Base-by-base conservation (phyloP, 2,888 invertebrate species). In the Autographa gamma region DNA sequence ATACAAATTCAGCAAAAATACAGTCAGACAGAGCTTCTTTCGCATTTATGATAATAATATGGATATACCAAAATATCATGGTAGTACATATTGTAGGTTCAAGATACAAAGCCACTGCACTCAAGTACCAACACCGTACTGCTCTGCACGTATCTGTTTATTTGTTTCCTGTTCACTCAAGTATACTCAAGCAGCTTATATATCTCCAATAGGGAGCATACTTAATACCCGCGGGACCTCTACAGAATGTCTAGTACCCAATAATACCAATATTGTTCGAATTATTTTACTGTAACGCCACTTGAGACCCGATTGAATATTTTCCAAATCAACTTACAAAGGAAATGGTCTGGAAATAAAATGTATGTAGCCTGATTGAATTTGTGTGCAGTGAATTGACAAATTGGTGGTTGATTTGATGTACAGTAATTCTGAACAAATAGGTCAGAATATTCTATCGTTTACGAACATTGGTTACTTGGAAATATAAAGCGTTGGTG, bases 381-480 rank as follows among this genome's bases (percentile, higher is more conserved):
- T 85, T 72, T 78, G 83, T 84, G 84, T 81, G 82, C 79, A 80
- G 48, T 74, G 76, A 64, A 63, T 80, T 82, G 85, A 76, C 74
- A 85, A 84, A 83, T 83, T 77, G 76, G 68, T 74, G 84, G 79
- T 82, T 83, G 84, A 83, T 82, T 85, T 82, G 80, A 80, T 80
- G 81, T 82, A 75, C 80, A 77, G 79, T 82, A 79, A 81, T 74
- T 81, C 66, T 74, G 84, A 83, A 64, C 82, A 83, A 77, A 83
- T 83, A 83, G 84, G 84, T 81, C 83, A 79, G 75, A 63, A 66
- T 73, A 60, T 81, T 77, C 59, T 66, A 69, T 65, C 60, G 69
- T 73, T 74, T 60, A 60, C 61, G 38, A 63, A n/a, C 38, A 69
- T 32, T 48, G 31, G 38, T 54, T 67, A 63, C 48, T 48, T 6